A percentile compares a stretch with the other conserved stretches of the same genome.
phyloP scores from a whole-genome alignment of 2,888 invertebrate genomes.

The Pseudococcus viburni region DNA sequence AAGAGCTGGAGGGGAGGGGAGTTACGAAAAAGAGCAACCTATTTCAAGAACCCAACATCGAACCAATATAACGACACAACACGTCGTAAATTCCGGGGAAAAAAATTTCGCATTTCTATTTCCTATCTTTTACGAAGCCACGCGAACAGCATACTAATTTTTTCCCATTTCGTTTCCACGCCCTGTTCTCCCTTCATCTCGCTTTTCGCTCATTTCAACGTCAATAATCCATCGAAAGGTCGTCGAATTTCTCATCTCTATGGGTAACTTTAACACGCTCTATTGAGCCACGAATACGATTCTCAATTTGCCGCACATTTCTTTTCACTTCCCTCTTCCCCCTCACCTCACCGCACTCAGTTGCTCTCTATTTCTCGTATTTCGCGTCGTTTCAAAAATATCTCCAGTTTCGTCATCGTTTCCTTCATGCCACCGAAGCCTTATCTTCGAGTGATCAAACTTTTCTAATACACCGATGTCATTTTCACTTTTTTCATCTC shows the following conservation, averaged over 20 bases:
- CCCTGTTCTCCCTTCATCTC: background rate
- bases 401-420: background rate
- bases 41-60: background rate
- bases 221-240: conserved; percentile 12
- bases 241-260: conserved; percentile 19
- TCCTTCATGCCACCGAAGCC: background rate
- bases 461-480: conserved; percentile 4
- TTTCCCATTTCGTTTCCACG: background rate
- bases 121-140: background rate
- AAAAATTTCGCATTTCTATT: conserved; percentile 7
- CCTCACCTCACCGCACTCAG: background rate
- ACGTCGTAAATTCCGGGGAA: background rate
- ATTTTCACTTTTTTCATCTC: background rate
- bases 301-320: background rate
- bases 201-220: background rate
- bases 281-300: background rate
- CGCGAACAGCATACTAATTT: conserved; percentile 15
- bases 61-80: background rate
- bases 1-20: background rate
- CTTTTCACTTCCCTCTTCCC: background rate
- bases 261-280: conserved; percentile 29
- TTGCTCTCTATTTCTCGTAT: background rate
- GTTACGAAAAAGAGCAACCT: too few relatives aligned
- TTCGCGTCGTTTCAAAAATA: background rate
- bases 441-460: background rate